phyloP scores from a whole-genome alignment of 1,140 invertebrate species.

The Atopsyche davidsoni region DNA sequence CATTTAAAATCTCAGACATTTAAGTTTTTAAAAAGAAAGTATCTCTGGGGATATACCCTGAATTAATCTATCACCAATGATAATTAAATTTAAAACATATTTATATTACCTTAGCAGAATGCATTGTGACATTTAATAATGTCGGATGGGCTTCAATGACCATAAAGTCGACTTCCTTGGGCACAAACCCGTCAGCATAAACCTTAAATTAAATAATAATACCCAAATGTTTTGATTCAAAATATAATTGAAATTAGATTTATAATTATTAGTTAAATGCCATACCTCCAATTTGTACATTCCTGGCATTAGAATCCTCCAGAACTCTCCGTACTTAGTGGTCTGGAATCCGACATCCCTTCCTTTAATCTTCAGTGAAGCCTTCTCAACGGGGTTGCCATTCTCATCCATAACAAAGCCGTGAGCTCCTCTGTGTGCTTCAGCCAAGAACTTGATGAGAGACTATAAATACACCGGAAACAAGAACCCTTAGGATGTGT shows the following conservation, averaged over 20 bases:
- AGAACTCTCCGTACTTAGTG: constrained; percentile 90
- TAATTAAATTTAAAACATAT: neutral
- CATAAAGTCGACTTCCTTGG: constrained; percentile 77
- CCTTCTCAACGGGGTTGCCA: constrained; percentile 76
- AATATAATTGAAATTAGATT: constrained; percentile 6
- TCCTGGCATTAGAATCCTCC: constrained; percentile 80
- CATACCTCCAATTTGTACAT: constrained; percentile 75
- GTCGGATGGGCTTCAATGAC: constrained; percentile 82
- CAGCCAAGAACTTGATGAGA: constrained; percentile 78
- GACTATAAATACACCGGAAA: constrained; percentile 49
- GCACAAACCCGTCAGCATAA: constrained; percentile 75
- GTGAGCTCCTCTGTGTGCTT: constrained; percentile 77
- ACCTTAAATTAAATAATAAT: constrained; percentile 49
- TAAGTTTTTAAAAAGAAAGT: no score
- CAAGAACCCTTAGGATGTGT: neutral
- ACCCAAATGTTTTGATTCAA: neutral
- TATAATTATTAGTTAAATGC: no score
- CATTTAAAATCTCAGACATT: no score
- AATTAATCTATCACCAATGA: no score
- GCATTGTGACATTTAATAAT: constrained; percentile 74
- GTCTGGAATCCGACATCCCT: constrained; percentile 83
- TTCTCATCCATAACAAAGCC: constrained; percentile 80
- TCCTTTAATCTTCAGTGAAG: constrained; percentile 75
- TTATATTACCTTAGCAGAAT: constrained; percentile 67
- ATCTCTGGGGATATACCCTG: no score